phyloP scores from a whole-genome alignment of 2,888 invertebrate genomes.

The Parnassius orleans region DNA sequence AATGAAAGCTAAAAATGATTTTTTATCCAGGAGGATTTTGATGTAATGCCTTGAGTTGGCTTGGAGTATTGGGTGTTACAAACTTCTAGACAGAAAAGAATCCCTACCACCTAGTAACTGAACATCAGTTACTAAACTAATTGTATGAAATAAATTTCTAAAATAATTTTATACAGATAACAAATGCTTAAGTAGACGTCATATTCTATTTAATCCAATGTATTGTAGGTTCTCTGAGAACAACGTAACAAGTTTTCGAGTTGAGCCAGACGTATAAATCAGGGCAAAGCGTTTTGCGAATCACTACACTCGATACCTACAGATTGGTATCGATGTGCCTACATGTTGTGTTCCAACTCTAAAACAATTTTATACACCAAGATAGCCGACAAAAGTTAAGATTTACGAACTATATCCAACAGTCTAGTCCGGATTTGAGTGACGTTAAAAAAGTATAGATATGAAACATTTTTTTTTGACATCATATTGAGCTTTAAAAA shows the following conservation, averaged over 20 bases:
- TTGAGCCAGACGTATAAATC: conserved; percentile 66
- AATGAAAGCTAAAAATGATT: too few species aligned
- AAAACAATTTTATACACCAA: conserved; percentile 66
- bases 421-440: conserved; percentile 35
- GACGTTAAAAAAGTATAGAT: conserved; percentile 32
- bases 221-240: conserved; percentile 1
- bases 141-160: too few species aligned
- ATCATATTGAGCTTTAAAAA: background rate
- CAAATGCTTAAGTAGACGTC: too few species aligned
- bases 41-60: too few species aligned
- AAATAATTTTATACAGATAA: too few species aligned
- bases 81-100: too few species aligned
- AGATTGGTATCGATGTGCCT: conserved; percentile 56
- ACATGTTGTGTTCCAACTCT: conserved; percentile 52
- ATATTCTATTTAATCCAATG: too few species aligned
- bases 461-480: conserved; percentile 10
- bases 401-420: conserved; percentile 61
- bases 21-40: too few species aligned
- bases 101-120: too few species aligned
- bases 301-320: conserved; percentile 51
- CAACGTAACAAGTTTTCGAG: conserved; percentile 22
- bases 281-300: conserved; percentile 59
- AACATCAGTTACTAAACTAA: too few species aligned
- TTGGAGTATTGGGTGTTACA: too few species aligned
- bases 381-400: conserved; percentile 66